Percentiles rank a stretch among this genome's conserved stretches.
phyloP scores from a whole-genome alignment of 1,140 invertebrate species.

The Diabrotica virgifera region DNA sequence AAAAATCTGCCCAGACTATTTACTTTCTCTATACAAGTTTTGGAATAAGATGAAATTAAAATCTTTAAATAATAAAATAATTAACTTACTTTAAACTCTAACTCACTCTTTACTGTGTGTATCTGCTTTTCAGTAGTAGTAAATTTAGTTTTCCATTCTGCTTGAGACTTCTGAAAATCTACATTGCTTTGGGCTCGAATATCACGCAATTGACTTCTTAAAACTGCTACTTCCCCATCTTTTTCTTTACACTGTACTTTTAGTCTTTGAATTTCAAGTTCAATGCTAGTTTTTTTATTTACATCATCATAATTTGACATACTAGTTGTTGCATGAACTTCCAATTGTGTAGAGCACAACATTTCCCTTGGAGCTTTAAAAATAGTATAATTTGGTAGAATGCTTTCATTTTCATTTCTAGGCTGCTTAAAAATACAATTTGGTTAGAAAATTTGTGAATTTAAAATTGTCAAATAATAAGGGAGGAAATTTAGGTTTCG shows the following conservation, averaged over 20 bases:
- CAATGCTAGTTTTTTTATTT: slow-evolving; percentile 16
- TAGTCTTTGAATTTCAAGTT: slow-evolving; percentile 27
- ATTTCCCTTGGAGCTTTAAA: slow-evolving; percentile 32
- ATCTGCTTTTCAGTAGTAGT: slow-evolving; percentile 28
- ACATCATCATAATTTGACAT: slow-evolving; percentile 6
- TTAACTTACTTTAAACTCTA: slow-evolving; percentile 37
- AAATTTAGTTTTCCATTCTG: slow-evolving; percentile 38
- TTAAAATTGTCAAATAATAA: too few species aligned
- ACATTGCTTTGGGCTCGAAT: slow-evolving; percentile 16
- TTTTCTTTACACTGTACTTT: slow-evolving; percentile 32
- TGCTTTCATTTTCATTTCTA: background rate
- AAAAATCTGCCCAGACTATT: too few species aligned
- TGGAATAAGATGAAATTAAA: too few species aligned
- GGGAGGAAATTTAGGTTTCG: too few species aligned
- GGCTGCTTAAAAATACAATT: background rate
- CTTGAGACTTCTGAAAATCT: slow-evolving; percentile 31
- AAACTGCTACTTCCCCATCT: slow-evolving; percentile 37
- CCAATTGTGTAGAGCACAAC: slow-evolving; percentile 32
- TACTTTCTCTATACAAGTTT: too few species aligned
- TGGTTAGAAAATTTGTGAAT: too few species aligned
- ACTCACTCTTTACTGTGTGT: slow-evolving; percentile 33
- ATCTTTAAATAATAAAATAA: background rate
- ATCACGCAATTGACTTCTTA: slow-evolving; percentile 33
- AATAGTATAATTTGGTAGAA: slow-evolving; percentile 27
- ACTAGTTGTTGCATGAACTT: background rate